Base-by-base conservation (phyloP, 2,797 vertebrate species). In the Sylvia borin region DNA sequence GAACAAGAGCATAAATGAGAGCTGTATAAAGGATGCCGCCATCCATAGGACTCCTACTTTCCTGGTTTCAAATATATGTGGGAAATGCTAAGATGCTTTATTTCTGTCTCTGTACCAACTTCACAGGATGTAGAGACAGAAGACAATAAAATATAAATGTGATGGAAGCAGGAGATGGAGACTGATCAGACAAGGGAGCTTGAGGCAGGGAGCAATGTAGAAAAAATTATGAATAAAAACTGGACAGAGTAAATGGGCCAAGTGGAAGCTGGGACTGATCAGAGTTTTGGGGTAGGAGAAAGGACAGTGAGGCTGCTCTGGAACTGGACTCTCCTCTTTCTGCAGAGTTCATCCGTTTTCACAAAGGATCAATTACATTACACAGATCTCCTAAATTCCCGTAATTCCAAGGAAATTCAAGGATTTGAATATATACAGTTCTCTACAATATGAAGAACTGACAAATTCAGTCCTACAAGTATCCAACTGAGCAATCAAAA, bases 1-100 rank as follows among this genome's bases (percentile, higher is more conserved):
- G 90, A 93, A 94, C 60, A 92, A 95, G 85, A 92, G 40, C 36
- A 73, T 50, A 94, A 95, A 90, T 85, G 62, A 93, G 74, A 88
- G 53, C 53, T 85, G 66, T 53, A 78, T 54, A 86, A 77, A 84
- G 58, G 83, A 90, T 54, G 58, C 47, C 85, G 48, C 71, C 60
- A 88, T 90, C 48, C 85, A 36, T 10, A 76, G 64, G 88, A 90
- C 71, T 94, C 71, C 92, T 86, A 84, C 76, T 86, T 92, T 29
- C 40, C 42, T 76, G 45, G 66, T 86, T 96, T 86, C 2, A 5
- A 78, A 86, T 83, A 27, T 21, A 81, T 62, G 51, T 50, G 65
- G 87, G 53, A 93, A 90, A 95, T 85, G 90, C 2, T 4, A 88
- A 88, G 61, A 88, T 22, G 16, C 25, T 88, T 90, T 73, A 87